Evolutionary conservation across 2,797 vertebrate genomes (phyloP), one percentile per base, ranked within the genome.

Genomic region (Amblyopsis hoosieri): DNA sequence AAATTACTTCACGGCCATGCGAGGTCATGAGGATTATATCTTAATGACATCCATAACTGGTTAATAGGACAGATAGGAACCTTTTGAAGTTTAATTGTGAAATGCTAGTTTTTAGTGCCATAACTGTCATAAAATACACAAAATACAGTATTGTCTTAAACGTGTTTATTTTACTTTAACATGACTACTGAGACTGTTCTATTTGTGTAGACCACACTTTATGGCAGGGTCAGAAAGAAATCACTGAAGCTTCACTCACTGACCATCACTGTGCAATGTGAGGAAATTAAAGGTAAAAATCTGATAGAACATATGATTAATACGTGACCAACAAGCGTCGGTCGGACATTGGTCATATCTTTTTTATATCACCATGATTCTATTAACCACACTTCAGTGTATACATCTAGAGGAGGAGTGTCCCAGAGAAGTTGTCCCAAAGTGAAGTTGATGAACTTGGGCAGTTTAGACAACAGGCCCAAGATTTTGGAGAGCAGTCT

Each of bases 1-100:
- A 88, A 90, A 92, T 91, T 50, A 85, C 72, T 84, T 76, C 73
- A 72, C 79, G 85, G 70, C 76, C 77, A 84, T 82, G 80, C 59
- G 56, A 75, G 75, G 23, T 29, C 23, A 29, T 29, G 23, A 29
- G 23, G 23, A 29, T 29, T 29, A 80, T 79, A 84, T 79, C 76
- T 85, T 88, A 84, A 85, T 83, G 79, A 81, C 77, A 75, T 85
- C 75, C 73, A 72, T 79, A 82, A 87, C 69, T 72, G 81, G 59
- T 57, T 74, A 79, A 78, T 54, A 62, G 79, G 72, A 80, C 66
- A 65, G 48, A 74, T 74, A 64, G 17, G n/a, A 62, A 12, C 51
- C 49, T 67, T 72, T 75, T 64, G 13, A 57, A 62, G 61, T 64
- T 73, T 71, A 73, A 62, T 53, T 57, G 17, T 65, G 19, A 33